Evolutionary conservation across 1,140 invertebrate genomes (phyloP).

Genomic region (Drosophila persimilis): DNA sequence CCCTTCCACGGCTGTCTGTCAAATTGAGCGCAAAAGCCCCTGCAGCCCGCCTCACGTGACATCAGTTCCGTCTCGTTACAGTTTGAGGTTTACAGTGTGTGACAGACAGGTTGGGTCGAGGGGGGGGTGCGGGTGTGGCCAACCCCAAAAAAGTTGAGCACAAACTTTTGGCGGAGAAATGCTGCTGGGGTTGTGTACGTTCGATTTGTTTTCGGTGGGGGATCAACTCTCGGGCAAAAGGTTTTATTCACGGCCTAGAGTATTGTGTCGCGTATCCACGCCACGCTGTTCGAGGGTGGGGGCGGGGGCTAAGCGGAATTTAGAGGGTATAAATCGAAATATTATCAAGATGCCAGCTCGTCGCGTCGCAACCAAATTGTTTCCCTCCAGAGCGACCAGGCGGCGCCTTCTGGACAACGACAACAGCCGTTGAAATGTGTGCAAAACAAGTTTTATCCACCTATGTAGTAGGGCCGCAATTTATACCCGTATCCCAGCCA

Average conservation of each 20-base stretch:
- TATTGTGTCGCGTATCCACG: background rate
- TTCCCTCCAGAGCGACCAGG: slow-evolving; percentile 15
- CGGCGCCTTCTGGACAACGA: slow-evolving; percentile 35
- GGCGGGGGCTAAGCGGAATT: slow-evolving; percentile 20
- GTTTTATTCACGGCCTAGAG: no score
- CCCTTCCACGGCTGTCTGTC: slow-evolving; percentile 49
- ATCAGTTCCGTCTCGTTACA: slow-evolving; percentile 76
- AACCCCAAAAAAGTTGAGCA: slow-evolving; percentile 42
- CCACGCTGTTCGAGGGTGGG: background rate
- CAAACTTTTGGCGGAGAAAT: slow-evolving; percentile 42
- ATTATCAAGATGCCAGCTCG: slow-evolving; percentile 78
- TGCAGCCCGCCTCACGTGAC: slow-evolving; percentile 64
- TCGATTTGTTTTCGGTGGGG: no score
- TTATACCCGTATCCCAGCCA: slow-evolving; percentile 29
- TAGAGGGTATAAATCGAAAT: slow-evolving; percentile 71
- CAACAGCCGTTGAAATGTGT: slow-evolving; percentile 41
- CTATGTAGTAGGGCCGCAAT: slow-evolving; percentile 36
- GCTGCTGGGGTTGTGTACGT: no score
- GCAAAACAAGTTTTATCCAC: slow-evolving; percentile 74
- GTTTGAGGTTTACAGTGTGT: slow-evolving; percentile 77
- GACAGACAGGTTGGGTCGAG: slow-evolving; percentile 56
- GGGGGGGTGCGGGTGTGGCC: background rate
- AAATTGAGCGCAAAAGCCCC: slow-evolving; percentile 77
- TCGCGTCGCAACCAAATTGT: slow-evolving; percentile 69
- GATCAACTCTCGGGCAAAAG: no score